Percentiles rank a stretch among this genome's conserved stretches.
phyloP scores from a whole-genome alignment of 2,113 vertebrate genomes.

The Anguilla rostrata region DNA sequence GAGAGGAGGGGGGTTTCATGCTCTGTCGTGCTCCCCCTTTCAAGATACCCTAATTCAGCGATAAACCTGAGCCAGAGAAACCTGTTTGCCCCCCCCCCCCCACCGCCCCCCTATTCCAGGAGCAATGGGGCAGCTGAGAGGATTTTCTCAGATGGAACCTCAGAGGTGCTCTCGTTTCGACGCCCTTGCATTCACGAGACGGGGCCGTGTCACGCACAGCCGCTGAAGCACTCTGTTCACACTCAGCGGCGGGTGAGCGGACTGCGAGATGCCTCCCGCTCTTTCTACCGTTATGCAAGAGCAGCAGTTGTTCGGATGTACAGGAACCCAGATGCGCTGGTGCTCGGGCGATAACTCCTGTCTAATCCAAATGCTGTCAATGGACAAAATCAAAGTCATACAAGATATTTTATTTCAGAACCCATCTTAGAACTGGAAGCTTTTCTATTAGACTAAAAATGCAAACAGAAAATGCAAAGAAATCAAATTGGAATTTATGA shows the following conservation, averaged over 20 bases:
- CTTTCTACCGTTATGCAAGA: conserved; percentile 57
- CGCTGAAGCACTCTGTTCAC: conserved; percentile 40
- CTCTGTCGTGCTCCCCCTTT: conserved; percentile 25
- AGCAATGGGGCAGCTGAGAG: conserved; percentile 16
- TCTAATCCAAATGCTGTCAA: conserved; percentile 64
- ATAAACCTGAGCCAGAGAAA: conserved; percentile 40
- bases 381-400: conserved; percentile 63
- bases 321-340: conserved; percentile 58
- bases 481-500: too few relatives aligned
- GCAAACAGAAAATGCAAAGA: neutral
- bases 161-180: conserved; percentile 9
- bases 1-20: conserved; percentile 33
- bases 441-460: neutral
- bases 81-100: conserved; percentile 24
- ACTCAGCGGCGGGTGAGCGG: conserved; percentile 38
- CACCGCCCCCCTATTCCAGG: conserved; percentile 19
- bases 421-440: neutral
- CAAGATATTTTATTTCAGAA: conserved; percentile 55
- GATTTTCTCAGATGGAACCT: conserved; percentile 32
- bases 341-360: conserved; percentile 59
- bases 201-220: conserved; percentile 11
- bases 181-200: neutral
- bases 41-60: conserved; percentile 53
- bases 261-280: conserved; percentile 41
- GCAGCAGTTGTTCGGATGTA: conserved; percentile 55